Conservation (phyloP, 2,113 vertebrate genomes). For the Oryzias melastigma region DNA sequence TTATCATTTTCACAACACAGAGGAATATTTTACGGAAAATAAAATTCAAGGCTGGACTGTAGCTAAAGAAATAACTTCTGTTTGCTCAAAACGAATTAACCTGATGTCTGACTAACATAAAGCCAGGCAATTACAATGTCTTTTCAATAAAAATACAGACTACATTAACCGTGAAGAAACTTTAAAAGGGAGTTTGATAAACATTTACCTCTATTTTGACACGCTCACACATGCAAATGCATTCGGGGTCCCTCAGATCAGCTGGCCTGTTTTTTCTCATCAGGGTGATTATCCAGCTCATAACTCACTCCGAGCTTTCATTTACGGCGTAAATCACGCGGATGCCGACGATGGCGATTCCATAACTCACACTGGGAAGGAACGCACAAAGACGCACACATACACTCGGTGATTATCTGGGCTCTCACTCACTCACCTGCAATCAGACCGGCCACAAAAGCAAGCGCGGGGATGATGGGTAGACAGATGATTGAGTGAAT, state of each 20-base stretch:
- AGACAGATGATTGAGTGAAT: slow-evolving; percentile 8
- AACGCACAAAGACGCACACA: slow-evolving; percentile 15
- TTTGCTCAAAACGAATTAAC: not conserved
- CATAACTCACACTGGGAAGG: slow-evolving; percentile 52
- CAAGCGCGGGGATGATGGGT: slow-evolving; percentile 16
- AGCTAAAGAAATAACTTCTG: not conserved
- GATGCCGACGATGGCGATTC: slow-evolving; percentile 44
- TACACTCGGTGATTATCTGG: slow-evolving; percentile 55
- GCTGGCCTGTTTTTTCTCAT: slow-evolving; percentile 59
- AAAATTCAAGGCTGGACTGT: slow-evolving; percentile 5
- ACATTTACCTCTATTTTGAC: not conserved
- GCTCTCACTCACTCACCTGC: slow-evolving; percentile 60
- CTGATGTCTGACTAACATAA: too few relatives aligned
- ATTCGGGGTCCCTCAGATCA: slow-evolving; percentile 36
- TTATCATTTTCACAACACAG: slow-evolving; percentile 1
- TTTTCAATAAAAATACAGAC: too few relatives aligned
- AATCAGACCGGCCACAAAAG: slow-evolving; percentile 39
- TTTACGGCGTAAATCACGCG: slow-evolving; percentile 65
- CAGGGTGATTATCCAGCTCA: slow-evolving; percentile 69
- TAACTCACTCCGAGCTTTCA: slow-evolving; percentile 71
- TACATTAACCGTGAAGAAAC: too few relatives aligned
- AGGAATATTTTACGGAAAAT: not conserved
- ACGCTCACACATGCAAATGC: slow-evolving; percentile 9
- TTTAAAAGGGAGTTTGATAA: slow-evolving; percentile 31
- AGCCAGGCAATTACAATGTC: too few relatives aligned